Base-by-base conservation (phyloP, 92 coral and sea anemone species). In the Meandrina meandrites region DNA sequence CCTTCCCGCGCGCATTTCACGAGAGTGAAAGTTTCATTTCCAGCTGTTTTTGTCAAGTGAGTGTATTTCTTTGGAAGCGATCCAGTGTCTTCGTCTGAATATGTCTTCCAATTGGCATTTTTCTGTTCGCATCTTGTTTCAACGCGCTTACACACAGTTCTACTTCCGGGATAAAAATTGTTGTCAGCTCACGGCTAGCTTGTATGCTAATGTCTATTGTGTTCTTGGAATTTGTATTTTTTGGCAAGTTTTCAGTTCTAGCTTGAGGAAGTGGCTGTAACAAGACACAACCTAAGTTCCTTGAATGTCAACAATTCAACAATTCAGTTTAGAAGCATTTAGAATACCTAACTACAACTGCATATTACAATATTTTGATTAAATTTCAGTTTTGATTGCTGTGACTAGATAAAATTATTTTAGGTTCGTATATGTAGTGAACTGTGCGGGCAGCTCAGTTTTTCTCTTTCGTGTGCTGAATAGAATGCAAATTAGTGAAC, bases 101-200 rank as follows among this genome's bases (percentile, higher is more conserved):
- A 18, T 36, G 27, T 36, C 16, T 37, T 27, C 0, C 1, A n/a
- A 16, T 8, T 79, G 70, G 54, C 7, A 40, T 67, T 36, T 73
- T 56, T 37, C 42, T 15, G 36, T n/a, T n/a, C n/a, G n/a, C n/a
- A 28, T 30, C 79, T 34, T 83, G 77, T 51, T 53, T 34, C 53
- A 54, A 57, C 31, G 10, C 30, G 51, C 70, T 24, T 51, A 24
- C 21, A 22, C 18, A 36, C 66, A 42, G 28, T 66, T 66, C 40
- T 18, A 78, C 84, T 78, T 78, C 84, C 89, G 82, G 89, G 76
- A 78, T 24, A 19, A 70, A 79, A 79, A 16, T 13, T 37, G 56
- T 71, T 37, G 75, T n/a, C 67, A 32, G 36, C 53, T 73, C 70
- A 60, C 34, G 18, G 82, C 74, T 48, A 40, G 45, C 45, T 53